Base-by-base conservation (phyloP, 2,888 invertebrate species). In the Mystacides longicornis region DNA sequence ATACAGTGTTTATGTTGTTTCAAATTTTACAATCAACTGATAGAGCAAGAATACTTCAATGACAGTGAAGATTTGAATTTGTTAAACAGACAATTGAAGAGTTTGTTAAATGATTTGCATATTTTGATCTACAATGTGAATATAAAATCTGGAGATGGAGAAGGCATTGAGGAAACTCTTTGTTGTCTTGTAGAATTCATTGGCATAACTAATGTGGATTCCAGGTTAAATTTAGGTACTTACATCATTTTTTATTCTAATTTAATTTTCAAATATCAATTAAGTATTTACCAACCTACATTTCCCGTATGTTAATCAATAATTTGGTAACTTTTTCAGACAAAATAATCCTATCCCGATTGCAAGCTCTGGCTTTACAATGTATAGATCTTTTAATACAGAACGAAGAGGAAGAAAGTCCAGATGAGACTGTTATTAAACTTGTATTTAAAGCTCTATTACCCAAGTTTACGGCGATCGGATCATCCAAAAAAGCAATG, bases 121-220 rank as follows among this genome's bases (percentile, higher is more conserved):
- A 18, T 47, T 1, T 43, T 56, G 14, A 42, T 60, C 2, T 51
- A 54, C 7, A 42, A 47, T 14, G 37, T 61, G 4, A 21, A 55
- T 23, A 23, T 61, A 4, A 54, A 52, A 20, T 19, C 53, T 2
- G 52, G 52, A n/a, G 51, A 54, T 37, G 72, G 75, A 56, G 71
- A 74, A 68, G 72, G 75, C 62, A 73, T 73, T 67, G 75, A 76
- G 59, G 75, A 77, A 60, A 76, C 76, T 59, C 60, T 77, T 20
- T 70, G 68, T 56, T 72, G 73, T 60, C 64, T 77, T 43, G 66
- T 77, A 20, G 77, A 76, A 55, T 66, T 75, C 5, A 71, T 71
- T 47, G 72, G 74, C 50, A 71, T 73, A 60, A 68, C 71, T 60
- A 47, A 51, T 45, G 33, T 51, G 11, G 52, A 54, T 33, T 21